Evolutionary conservation across 2,888 invertebrate species (phyloP).

Genomic region (Hemaris fuciformis): DNA sequence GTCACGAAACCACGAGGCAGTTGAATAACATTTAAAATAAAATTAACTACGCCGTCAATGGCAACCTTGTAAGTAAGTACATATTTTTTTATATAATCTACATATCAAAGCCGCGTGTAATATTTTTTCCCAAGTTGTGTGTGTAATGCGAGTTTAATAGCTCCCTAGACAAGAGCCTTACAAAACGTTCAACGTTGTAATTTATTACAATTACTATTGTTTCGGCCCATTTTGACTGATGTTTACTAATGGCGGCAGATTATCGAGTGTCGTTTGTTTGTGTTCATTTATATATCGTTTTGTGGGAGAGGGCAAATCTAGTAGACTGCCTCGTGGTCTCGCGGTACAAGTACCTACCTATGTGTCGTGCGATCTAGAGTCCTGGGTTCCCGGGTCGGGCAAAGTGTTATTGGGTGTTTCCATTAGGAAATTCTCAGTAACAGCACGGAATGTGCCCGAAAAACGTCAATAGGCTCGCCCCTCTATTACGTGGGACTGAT

Average conservation of each 20-base stretch:
- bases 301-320: constrained; percentile 27
- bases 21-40: not conserved
- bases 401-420: too few relatives aligned
- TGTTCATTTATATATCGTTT: constrained; percentile 35
- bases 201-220: constrained; percentile 71
- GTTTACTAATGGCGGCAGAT: constrained; percentile 56
- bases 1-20: too few relatives aligned
- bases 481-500: too few relatives aligned
- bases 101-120: constrained; percentile 13
- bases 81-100: not conserved
- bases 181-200: constrained; percentile 35
- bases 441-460: too few relatives aligned
- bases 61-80: not conserved
- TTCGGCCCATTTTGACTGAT: constrained; percentile 61
- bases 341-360: too few relatives aligned
- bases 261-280: constrained; percentile 54
- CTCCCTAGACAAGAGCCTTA: constrained; percentile 36
- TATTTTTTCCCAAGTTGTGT: constrained; percentile 14
- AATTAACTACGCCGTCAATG: not conserved
- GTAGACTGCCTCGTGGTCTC: too few relatives aligned
- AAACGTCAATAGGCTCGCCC: too few relatives aligned
- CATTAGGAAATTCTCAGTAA: too few relatives aligned
- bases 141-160: constrained; percentile 42
- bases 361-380: too few relatives aligned
- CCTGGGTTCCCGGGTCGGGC: too few relatives aligned